phyloP scores from a whole-genome alignment of 1,140 invertebrate species.

The Orius laevigatus region DNA sequence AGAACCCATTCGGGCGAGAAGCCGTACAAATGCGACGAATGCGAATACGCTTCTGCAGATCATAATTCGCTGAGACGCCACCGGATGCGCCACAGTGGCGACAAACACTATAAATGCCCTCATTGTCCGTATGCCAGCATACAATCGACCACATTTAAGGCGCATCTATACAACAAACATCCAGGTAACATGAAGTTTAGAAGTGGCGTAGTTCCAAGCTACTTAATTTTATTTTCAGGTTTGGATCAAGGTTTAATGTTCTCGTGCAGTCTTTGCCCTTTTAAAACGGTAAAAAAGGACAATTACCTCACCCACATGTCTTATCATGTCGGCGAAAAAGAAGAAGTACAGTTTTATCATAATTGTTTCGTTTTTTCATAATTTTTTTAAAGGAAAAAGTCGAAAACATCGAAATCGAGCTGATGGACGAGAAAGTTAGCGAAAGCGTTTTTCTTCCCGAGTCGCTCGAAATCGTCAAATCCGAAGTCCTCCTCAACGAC shows the following conservation, averaged over 20 bases:
- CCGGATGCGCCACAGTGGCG: slow-evolving; percentile 35
- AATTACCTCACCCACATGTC: slow-evolving; percentile 29
- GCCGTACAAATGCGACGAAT: slow-evolving; percentile 61
- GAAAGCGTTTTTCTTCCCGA: too few species aligned
- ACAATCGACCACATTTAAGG: slow-evolving; percentile 47
- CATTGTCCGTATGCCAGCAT: slow-evolving; percentile 40
- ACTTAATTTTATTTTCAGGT: slow-evolving; percentile 18
- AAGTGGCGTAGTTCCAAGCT: too few species aligned
- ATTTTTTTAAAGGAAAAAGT: too few species aligned
- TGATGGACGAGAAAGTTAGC: too few species aligned
- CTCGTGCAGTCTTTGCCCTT: slow-evolving; percentile 31
- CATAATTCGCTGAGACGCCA: slow-evolving; percentile 69
- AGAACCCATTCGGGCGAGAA: slow-evolving; percentile 60
- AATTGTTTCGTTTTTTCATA: too few species aligned
- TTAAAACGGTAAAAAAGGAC: slow-evolving; percentile 31
- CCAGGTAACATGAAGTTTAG: slow-evolving; percentile 21
- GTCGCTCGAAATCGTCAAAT: too few species aligned
- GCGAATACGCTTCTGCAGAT: slow-evolving; percentile 57
- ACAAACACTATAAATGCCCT: slow-evolving; percentile 19
- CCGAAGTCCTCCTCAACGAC: too few species aligned
- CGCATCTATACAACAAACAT: slow-evolving; percentile 35
- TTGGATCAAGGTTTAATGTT: slow-evolving; percentile 28
- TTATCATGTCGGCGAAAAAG: slow-evolving; percentile 23
- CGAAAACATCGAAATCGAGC: too few species aligned
- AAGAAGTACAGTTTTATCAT: too few species aligned